These are phyloP conservation scores for Embiotoca jacksoni DNA, from an alignment of 2,113 vertebrate species.

Conservation along the genomic window DNA sequence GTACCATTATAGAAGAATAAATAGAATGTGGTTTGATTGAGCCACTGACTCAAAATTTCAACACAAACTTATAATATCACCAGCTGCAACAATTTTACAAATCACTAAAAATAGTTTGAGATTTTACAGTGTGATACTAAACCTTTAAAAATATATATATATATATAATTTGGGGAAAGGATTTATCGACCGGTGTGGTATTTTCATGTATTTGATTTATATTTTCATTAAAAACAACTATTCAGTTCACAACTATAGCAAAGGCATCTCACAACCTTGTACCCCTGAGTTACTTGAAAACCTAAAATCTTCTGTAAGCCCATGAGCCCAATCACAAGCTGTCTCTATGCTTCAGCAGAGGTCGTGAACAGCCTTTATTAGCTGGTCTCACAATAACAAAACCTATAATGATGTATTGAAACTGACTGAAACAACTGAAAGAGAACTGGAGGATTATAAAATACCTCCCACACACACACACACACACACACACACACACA, in stretches of 20 bases:
- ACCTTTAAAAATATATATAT: too few species aligned
- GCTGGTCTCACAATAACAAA: conserved; percentile 38
- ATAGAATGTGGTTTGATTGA: too few species aligned
- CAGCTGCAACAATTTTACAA: too few species aligned
- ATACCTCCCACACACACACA: conserved; percentile 10
- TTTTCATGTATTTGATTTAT: neutral
- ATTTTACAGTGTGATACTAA: too few species aligned
- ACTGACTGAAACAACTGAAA: conserved; percentile 27
- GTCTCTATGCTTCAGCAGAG: conserved; percentile 3
- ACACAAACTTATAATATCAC: too few species aligned
- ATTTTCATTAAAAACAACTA: neutral
- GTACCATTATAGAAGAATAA: too few species aligned
- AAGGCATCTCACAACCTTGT: neutral
- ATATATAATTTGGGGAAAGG: too few species aligned
- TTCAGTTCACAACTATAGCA: neutral
- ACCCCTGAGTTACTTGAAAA: neutral
- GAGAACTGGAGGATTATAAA: conserved; percentile 8
- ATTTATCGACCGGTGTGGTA: too few species aligned
- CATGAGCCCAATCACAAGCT: too few species aligned
- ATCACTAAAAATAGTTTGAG: too few species aligned
- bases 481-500: neutral
- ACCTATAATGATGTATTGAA: conserved; percentile 41
- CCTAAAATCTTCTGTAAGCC: neutral
- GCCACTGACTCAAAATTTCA: too few species aligned
- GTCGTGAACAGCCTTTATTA: conserved; percentile 16